phyloP scores from a whole-genome alignment of 1,140 invertebrate species.

The Drosophila jambulina region DNA sequence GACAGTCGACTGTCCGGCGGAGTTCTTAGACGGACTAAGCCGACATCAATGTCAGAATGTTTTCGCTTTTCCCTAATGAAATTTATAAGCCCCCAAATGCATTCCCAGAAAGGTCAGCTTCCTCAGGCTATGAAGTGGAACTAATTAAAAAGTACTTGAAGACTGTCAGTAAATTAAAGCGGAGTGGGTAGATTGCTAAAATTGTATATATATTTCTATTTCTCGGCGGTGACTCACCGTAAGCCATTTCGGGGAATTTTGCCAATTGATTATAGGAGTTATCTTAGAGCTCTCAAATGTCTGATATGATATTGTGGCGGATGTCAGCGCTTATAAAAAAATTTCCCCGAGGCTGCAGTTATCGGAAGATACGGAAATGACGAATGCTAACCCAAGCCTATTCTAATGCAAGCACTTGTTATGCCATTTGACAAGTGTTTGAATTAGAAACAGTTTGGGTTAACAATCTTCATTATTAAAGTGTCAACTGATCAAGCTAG shows the following conservation, averaged over 20 bases:
- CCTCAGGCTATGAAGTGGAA: slow-evolving; percentile 7
- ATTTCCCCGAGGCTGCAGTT: neutral
- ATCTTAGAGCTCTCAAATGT: neutral
- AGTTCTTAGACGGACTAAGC: slow-evolving; percentile 38
- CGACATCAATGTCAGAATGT: slow-evolving; percentile 47
- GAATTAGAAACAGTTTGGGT: neutral
- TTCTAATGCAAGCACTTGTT: neutral
- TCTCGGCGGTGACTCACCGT: neutral
- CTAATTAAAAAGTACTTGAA: slow-evolving; percentile 49
- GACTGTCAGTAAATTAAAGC: neutral
- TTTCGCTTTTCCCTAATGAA: slow-evolving; percentile 51
- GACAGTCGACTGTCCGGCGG: slow-evolving; percentile 18
- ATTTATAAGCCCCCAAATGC: slow-evolving; percentile 31
- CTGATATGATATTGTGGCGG: slow-evolving; percentile 5
- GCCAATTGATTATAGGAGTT: slow-evolving; percentile 1
- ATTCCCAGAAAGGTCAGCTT: neutral
- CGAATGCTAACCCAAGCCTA: neutral
- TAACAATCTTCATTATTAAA: neutral
- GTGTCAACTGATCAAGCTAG: neutral
- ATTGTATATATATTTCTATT: neutral
- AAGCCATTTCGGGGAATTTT: neutral
- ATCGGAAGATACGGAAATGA: neutral
- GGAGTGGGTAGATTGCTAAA: neutral
- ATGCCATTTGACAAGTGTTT: neutral
- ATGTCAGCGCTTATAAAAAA: neutral